phyloP scores from a whole-genome alignment of 2,888 invertebrate species.

The Romanomermis culicivorax region DNA sequence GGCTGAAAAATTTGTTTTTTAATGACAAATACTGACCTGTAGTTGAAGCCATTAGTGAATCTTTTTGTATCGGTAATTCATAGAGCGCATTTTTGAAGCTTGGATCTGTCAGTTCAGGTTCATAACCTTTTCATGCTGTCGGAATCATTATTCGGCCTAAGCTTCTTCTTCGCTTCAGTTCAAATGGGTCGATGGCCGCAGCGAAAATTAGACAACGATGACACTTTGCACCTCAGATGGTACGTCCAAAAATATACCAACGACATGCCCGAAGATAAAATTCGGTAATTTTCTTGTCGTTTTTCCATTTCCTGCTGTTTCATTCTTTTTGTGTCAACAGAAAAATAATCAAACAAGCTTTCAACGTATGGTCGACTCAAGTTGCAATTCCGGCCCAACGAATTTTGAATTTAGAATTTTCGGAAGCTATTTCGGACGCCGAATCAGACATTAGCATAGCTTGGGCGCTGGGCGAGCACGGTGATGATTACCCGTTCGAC shows the following conservation, averaged over 20 bases:
- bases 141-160: no score
- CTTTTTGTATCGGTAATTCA: no score
- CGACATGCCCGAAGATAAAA: constrained; percentile 20
- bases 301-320: background rate
- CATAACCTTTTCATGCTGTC: no score
- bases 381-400: constrained; percentile 40
- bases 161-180: constrained; percentile 3
- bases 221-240: constrained; percentile 5
- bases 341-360: constrained; percentile 36
- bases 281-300: constrained; percentile 14
- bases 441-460: constrained; percentile 51
- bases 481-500: constrained; percentile 11
- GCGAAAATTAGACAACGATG: constrained; percentile 1
- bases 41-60: no score
- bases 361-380: constrained; percentile 43
- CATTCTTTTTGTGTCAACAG: constrained; percentile 13
- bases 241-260: constrained; percentile 23
- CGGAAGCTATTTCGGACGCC: constrained; percentile 29
- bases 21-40: no score
- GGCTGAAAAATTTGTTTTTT: no score
- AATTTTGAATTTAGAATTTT: constrained; percentile 33
- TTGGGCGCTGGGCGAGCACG: constrained; percentile 38
- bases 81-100: no score
- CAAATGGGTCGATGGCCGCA: constrained; percentile 9
- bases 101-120: no score